These are phyloP conservation scores for Odontothrips loti DNA, from an alignment of 2,888 invertebrate genomes.

Conservation along the genomic window DNA sequence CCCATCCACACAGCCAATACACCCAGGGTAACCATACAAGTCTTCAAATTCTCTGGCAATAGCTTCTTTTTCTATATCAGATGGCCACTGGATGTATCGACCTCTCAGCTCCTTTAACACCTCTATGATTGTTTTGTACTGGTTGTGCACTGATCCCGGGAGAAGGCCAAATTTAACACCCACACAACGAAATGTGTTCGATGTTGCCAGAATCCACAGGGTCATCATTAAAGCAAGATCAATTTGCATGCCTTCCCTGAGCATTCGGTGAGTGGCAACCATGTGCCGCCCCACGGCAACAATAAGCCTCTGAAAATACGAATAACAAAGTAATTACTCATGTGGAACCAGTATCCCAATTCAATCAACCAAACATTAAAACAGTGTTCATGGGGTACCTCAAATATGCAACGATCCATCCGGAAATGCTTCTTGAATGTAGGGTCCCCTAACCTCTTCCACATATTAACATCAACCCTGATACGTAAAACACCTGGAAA, in stretches of 20 bases:
- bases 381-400: not conserved
- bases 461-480: not conserved
- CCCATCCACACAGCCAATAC: not conserved
- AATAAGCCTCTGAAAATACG: not conserved
- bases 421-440: not conserved
- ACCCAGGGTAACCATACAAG: not conserved
- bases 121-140: not conserved
- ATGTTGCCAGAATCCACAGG: not conserved
- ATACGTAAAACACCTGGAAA: not conserved
- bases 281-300: not conserved
- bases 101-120: not conserved
- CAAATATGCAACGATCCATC: not conserved
- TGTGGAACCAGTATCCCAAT: not conserved
- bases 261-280: not conserved
- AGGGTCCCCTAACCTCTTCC: not conserved
- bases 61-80: not conserved
- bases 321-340: not conserved
- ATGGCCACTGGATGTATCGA: not conserved
- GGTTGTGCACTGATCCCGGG: not conserved
- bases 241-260: not conserved
- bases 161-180: not conserved
- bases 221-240: not conserved
- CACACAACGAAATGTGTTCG: not conserved
- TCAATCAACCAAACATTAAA: not conserved
- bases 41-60: not conserved